Percentiles rank a stretch among this genome's conserved stretches.
These are phyloP conservation scores for Psophia crepitans DNA, from an alignment of 2,113 vertebrate species.

Conservation along the genomic window DNA sequence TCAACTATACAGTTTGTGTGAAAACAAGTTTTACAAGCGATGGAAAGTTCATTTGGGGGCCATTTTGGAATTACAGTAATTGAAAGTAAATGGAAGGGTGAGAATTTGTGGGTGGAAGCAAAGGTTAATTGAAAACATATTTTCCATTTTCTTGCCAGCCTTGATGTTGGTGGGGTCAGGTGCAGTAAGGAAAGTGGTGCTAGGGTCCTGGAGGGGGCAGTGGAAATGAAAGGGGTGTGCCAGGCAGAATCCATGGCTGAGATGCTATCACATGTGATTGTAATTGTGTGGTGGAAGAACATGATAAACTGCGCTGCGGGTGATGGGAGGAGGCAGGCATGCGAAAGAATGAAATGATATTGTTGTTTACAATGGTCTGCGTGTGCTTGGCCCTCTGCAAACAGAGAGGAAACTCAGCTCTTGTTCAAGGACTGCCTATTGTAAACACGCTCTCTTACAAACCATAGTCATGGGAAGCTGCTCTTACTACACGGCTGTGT, in stretches of 20 bases:
- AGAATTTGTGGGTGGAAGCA: constrained; percentile 30
- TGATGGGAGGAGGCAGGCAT: constrained; percentile 44
- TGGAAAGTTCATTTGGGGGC: constrained; percentile 62
- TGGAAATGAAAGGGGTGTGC: constrained; percentile 60
- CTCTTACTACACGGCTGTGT: background rate
- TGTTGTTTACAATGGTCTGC: constrained; percentile 21
- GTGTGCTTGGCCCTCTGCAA: constrained; percentile 6
- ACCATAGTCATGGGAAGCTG: background rate
- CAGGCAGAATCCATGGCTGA: background rate
- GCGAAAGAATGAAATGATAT: background rate
- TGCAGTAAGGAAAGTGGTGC: constrained; percentile 19
- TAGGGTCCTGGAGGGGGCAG: background rate
- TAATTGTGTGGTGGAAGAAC: constrained; percentile 34
- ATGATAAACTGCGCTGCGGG: background rate
- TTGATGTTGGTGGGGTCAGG: constrained; percentile 22
- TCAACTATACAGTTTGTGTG: background rate
- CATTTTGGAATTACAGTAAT: constrained; percentile 54
- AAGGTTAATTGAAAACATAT: constrained; percentile 41
- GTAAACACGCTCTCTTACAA: background rate
- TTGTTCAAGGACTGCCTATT: background rate
- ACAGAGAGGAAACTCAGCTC: constrained; percentile 1
- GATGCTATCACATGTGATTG: constrained; percentile 30
- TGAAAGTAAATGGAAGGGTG: constrained; percentile 47
- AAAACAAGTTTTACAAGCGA: constrained; percentile 29
- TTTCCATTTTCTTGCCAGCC: constrained; percentile 59